Evolutionary conservation across 2,888 invertebrate species (phyloP).

Genomic region (Drosophila anomelani): DNA sequence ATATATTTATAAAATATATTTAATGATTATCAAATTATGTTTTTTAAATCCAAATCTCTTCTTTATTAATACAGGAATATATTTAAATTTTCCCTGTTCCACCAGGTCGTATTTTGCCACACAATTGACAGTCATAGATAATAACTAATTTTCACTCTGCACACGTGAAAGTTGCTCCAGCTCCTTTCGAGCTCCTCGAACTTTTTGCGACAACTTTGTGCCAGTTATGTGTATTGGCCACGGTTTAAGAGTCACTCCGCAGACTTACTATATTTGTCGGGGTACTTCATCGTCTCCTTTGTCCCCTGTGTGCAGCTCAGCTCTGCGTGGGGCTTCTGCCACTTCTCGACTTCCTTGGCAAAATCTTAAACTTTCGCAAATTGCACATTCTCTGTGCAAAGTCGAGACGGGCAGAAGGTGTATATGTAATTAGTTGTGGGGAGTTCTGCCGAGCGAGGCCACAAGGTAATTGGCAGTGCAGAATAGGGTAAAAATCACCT

Average conservation of each 20-base stretch:
- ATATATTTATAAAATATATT: not conserved
- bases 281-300: not conserved
- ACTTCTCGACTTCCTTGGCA: constrained; percentile 24
- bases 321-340: constrained; percentile 14
- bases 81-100: not conserved
- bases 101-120: constrained; percentile 39
- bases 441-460: not conserved
- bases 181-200: constrained; percentile 18
- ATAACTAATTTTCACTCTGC: constrained; percentile 67
- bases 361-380: constrained; percentile 42
- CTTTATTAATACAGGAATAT: not conserved
- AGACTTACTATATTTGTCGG: constrained; percentile 19
- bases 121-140: constrained; percentile 48
- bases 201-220: constrained; percentile 50
- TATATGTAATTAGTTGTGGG: constrained; percentile 37
- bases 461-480: constrained; percentile 4
- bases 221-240: constrained; percentile 40
- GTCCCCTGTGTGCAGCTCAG: not conserved
- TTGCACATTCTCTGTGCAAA: constrained; percentile 25
- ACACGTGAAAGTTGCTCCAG: constrained; percentile 45
- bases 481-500: constrained; percentile 1
- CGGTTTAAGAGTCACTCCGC: constrained; percentile 54
- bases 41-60: not conserved
- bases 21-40: no score
- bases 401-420: constrained; percentile 10